Evolutionary conservation across 2,888 invertebrate genomes (phyloP).

Genomic region (Eumacrocentrus americanus): DNA sequence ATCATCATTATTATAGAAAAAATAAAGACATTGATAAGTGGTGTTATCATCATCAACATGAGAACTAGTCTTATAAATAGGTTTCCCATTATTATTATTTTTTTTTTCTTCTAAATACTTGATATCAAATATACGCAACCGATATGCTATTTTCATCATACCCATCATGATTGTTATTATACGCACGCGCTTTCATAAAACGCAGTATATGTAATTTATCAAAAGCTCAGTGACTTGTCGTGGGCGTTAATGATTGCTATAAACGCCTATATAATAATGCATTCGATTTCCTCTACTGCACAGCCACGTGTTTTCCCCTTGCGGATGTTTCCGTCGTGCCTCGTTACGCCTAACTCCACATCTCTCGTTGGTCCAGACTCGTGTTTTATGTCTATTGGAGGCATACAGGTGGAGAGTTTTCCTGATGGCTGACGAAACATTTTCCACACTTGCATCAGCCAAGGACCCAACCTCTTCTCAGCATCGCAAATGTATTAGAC

Average conservation of each 20-base stretch:
- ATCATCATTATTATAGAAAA: too few relatives aligned
- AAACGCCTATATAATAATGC: conserved; percentile 1
- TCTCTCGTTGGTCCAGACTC: not conserved
- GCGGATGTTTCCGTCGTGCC: not conserved
- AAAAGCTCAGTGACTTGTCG: conserved; percentile 5
- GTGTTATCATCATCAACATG: too few relatives aligned
- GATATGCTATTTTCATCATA: conserved; percentile 3
- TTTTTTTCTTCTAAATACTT: too few relatives aligned
- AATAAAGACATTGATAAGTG: too few relatives aligned
- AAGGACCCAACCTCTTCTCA: conserved; percentile 51
- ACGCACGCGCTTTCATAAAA: not conserved
- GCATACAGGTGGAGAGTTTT: conserved; percentile 17
- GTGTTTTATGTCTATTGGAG: too few relatives aligned
- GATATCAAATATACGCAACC: not conserved
- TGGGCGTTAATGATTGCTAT: conserved; percentile 17
- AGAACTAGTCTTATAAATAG: not conserved
- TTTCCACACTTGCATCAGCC: conserved; percentile 59
- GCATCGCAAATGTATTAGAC: conserved; percentile 47
- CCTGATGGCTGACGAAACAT: conserved; percentile 49
- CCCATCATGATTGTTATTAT: not conserved
- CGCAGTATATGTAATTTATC: too few relatives aligned
- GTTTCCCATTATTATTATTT: too few relatives aligned
- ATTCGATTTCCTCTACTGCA: conserved; percentile 18
- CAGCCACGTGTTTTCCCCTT: not conserved
- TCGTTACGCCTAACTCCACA: not conserved